phyloP scores from a whole-genome alignment of 2,797 vertebrate species.

The Anas georgica region DNA sequence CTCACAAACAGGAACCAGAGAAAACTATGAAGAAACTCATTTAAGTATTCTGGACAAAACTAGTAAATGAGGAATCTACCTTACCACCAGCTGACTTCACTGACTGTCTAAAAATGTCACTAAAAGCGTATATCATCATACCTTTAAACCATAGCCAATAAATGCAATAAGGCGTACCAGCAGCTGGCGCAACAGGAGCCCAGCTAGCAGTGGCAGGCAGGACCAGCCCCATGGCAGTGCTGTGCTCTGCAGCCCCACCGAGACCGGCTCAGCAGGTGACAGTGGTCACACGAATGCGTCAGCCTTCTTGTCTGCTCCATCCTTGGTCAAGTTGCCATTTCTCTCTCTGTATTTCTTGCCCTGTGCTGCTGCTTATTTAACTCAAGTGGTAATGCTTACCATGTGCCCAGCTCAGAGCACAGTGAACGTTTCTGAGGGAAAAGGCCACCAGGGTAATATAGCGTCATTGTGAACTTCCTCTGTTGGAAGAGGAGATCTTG shows the following conservation, averaged over 20 bases:
- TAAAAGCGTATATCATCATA: background rate
- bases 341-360: fast-evolving
- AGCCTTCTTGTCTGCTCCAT: background rate
- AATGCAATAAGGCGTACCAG: fast-evolving
- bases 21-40: background rate
- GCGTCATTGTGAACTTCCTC: background rate
- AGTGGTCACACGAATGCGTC: background rate
- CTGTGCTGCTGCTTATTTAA: fast-evolving
- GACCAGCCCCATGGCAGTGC: background rate
- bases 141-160: background rate
- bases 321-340: background rate
- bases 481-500: background rate
- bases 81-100: background rate
- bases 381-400: fast-evolving
- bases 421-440: background rate
- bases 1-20: background rate
- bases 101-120: background rate
- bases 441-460: fast-evolving
- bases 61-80: background rate
- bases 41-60: background rate
- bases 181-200: background rate
- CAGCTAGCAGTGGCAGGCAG: background rate
- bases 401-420: fast-evolving
- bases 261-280: background rate
- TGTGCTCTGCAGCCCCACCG: no score